These are phyloP conservation scores for Protophormia terraenovae DNA, from an alignment of 2,888 invertebrate genomes.

Conservation along the genomic window DNA sequence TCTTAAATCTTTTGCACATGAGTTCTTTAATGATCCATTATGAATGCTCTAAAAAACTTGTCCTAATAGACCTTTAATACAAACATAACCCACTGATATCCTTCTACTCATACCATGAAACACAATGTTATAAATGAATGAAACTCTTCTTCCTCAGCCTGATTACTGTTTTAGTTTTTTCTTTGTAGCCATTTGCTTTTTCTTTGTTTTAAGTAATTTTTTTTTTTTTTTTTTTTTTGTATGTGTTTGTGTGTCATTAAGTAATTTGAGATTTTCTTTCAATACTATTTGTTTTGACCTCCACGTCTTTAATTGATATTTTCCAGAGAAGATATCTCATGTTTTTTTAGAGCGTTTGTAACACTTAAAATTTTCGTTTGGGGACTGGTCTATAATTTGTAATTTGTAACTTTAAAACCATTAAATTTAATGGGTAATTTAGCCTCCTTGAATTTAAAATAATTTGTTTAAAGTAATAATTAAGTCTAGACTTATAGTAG, in stretches of 20 bases:
- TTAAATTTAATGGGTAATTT: conserved; percentile 24
- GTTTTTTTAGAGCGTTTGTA: not conserved
- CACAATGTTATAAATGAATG: conserved; percentile 16
- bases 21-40: conserved; percentile 22
- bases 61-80: not conserved
- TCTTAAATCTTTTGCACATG: conserved; percentile 2
- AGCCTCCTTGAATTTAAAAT: not conserved
- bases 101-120: not conserved
- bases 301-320: not conserved
- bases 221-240: not conserved
- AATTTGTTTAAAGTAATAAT: not conserved
- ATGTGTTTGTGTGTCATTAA: not conserved
- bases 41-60: conserved; percentile 1
- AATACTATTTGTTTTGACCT: conserved; percentile 10
- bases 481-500: conserved; percentile 38
- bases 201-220: not conserved
- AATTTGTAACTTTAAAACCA: not conserved
- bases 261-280: conserved; percentile 40
- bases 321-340: not conserved
- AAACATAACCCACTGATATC: not conserved
- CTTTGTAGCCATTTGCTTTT: not conserved
- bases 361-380: not conserved
- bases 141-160: not conserved
- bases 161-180: not conserved
- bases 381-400: not conserved